Percentiles rank a stretch among this genome's conserved stretches.
phyloP scores from a whole-genome alignment of 2,113 vertebrate genomes.

The Sterna hirundo region DNA sequence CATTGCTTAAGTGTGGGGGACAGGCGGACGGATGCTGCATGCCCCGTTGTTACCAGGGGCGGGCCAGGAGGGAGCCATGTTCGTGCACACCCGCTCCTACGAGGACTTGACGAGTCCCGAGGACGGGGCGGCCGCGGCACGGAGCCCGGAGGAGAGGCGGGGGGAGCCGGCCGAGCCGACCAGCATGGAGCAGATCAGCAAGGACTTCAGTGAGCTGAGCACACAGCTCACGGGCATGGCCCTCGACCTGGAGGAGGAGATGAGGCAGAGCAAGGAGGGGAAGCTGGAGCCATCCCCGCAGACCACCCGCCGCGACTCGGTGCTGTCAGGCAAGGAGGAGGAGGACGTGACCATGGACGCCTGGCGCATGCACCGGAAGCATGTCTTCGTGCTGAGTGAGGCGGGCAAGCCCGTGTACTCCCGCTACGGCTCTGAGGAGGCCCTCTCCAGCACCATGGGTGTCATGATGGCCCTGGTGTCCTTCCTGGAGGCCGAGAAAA shows the following conservation, averaged over 20 bases:
- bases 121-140: background rate
- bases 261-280: constrained; percentile 71
- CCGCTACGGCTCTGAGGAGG: constrained; percentile 95
- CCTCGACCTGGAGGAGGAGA: constrained; percentile 75
- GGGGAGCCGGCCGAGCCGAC: constrained; percentile 6
- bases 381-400: constrained; percentile 94
- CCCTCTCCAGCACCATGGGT: constrained; percentile 94
- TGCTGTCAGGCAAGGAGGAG: constrained; percentile 70
- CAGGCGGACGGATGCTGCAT: fast-evolving
- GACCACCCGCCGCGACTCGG: constrained; percentile 7
- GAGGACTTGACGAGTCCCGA: constrained; percentile 87
- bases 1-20: fast-evolving
- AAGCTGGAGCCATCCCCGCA: constrained; percentile 28
- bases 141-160: constrained; percentile 45
- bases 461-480: constrained; percentile 98
- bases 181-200: constrained; percentile 78
- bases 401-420: constrained; percentile 97
- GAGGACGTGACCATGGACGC: constrained; percentile 85
- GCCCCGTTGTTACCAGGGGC: constrained; percentile 77
- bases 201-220: constrained; percentile 81
- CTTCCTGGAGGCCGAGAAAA: constrained; percentile 91
- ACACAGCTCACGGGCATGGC: constrained; percentile 76
- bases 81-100: constrained; percentile 89
- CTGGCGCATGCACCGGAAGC: constrained; percentile 92
- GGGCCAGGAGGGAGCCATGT: constrained; percentile 90